Percentiles rank a stretch among this genome's conserved stretches.
These are phyloP conservation scores for Caenorhabditis plicata DNA, from an alignment of 2,888 invertebrate species.

Conservation along the genomic window DNA sequence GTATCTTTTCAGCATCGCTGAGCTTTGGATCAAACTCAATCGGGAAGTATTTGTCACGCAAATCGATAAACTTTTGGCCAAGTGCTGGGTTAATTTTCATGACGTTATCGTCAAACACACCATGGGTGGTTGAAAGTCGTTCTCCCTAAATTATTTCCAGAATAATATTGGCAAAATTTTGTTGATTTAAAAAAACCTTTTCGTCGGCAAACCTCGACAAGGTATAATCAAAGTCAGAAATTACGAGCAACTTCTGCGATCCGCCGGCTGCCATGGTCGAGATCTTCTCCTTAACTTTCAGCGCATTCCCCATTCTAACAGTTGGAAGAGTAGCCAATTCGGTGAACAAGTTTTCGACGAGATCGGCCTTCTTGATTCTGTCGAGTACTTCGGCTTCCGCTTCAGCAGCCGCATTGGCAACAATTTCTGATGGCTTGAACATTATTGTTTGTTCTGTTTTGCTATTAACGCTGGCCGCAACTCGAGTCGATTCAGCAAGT, in stretches of 20 bases:
- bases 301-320: conserved; percentile 42
- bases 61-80: conserved; percentile 45
- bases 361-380: conserved; percentile 19
- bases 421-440: conserved; percentile 27
- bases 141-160: too few relatives aligned
- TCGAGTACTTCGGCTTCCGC: conserved; percentile 20
- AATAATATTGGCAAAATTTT: too few relatives aligned
- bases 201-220: conserved; percentile 53
- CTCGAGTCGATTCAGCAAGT: conserved; percentile 21
- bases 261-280: conserved; percentile 41
- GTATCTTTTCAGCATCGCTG: conserved; percentile 68
- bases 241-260: conserved; percentile 47
- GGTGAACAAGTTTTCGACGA: conserved; percentile 29
- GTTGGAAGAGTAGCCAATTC: conserved; percentile 8
- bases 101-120: conserved; percentile 59
- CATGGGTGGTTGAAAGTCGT: conserved; percentile 61
- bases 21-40: conserved; percentile 67
- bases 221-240: conserved; percentile 63
- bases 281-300: conserved; percentile 39
- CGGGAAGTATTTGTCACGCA: conserved; percentile 53
- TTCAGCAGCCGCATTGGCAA: conserved; percentile 16
- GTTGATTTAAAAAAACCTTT: too few relatives aligned
- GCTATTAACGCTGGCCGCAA: conserved; percentile 9
- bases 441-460: conserved; percentile 18
- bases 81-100: conserved; percentile 43